These are phyloP conservation scores for Theristicus caerulescens DNA, from an alignment of 2,113 vertebrate genomes.

Conservation along the genomic window DNA sequence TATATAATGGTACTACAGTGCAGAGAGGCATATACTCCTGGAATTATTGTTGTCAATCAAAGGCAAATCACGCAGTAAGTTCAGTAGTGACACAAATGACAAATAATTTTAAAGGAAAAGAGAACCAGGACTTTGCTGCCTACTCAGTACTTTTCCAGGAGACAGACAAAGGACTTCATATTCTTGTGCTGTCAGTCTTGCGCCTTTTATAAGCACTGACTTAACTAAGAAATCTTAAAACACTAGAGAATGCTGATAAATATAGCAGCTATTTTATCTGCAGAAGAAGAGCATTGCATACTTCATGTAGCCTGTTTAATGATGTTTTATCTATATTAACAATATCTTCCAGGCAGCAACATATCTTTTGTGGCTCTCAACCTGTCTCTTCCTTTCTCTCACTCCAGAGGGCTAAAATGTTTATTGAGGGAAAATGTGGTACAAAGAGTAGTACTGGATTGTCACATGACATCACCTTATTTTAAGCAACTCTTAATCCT, in stretches of 20 bases:
- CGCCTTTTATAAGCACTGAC: not conserved
- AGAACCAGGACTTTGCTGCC: slow-evolving; percentile 8
- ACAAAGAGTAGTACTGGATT: not conserved
- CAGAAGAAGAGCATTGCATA: not conserved
- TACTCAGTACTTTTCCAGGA: slow-evolving; percentile 52
- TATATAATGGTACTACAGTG: not conserved
- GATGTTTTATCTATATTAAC: slow-evolving; percentile 25
- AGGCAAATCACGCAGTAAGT: slow-evolving; percentile 10
- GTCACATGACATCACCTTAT: not conserved
- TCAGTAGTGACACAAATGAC: slow-evolving; percentile 8
- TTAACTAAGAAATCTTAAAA: slow-evolving; percentile 30
- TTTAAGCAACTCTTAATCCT: slow-evolving; percentile 30
- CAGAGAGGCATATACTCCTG: not conserved
- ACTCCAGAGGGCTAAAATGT: not conserved
- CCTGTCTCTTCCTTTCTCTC: not conserved
- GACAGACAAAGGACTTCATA: slow-evolving; percentile 24
- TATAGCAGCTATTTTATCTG: slow-evolving; percentile 46
- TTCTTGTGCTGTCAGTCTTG: slow-evolving; percentile 42
- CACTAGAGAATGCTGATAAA: slow-evolving; percentile 27
- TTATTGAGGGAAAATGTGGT: not conserved
- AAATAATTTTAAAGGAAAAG: slow-evolving; percentile 50
- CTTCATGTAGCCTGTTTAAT: not conserved
- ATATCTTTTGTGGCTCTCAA: not conserved
- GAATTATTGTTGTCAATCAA: slow-evolving; percentile 51
- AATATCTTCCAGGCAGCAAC: not conserved